Conservation (phyloP, 2,113 vertebrate genomes). For the Poicephalus meyeri region DNA sequence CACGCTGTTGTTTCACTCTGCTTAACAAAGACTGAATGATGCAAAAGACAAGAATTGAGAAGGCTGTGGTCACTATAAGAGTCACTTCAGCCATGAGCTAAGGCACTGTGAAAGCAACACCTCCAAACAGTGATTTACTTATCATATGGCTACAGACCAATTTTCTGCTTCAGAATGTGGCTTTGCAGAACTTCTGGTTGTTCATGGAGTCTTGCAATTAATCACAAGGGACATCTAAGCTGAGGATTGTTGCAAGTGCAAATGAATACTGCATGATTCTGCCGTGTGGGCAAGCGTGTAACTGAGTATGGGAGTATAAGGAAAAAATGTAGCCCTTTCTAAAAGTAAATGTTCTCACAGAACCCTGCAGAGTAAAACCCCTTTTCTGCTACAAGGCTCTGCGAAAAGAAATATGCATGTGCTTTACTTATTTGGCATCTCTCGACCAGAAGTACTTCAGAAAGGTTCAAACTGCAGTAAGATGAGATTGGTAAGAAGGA, state of each 20-base stretch:
- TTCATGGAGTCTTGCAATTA: not conserved
- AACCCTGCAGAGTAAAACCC: not conserved
- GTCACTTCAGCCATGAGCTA: not conserved
- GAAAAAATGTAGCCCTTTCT: not conserved
- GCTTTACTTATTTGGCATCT: not conserved
- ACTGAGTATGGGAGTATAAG: not conserved
- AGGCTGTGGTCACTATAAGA: not conserved
- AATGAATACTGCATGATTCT: not conserved
- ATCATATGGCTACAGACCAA: not conserved
- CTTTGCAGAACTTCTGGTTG: not conserved
- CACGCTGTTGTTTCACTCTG: accelerated
- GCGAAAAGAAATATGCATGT: not conserved
- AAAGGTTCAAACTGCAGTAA: not conserved
- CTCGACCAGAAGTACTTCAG: not conserved
- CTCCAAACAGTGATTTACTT: not conserved
- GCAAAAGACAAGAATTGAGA: not conserved
- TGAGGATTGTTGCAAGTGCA: not conserved
- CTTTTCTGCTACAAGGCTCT: not conserved
- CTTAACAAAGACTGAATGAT: not conserved
- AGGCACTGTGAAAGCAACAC: not conserved
- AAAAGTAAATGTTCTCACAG: not conserved
- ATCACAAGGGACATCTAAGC: not conserved
- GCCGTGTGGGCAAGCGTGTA: not conserved
- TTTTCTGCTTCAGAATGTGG: not conserved
- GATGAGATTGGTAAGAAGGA: not conserved